Base-by-base conservation (phyloP, 2,113 vertebrate species). In the Actenoides hombroni region DNA sequence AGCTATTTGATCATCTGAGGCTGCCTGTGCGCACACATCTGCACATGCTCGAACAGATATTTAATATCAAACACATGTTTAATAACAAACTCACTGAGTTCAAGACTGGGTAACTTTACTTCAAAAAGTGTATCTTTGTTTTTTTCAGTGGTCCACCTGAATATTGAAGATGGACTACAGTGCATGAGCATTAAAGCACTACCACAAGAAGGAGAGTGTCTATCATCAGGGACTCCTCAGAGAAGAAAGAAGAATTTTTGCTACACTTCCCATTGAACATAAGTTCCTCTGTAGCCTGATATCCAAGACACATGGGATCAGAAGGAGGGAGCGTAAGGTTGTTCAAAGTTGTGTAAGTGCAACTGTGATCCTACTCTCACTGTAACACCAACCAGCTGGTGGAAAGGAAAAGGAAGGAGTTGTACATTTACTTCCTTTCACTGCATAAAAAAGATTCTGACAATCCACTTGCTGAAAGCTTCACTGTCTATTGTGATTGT, bases 401-500 rank as follows among this genome's bases (percentile, higher is more conserved):
- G 12, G 5, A 75, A 59, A 69, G 24, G 28, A 74, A 51, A 48
- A 61, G 5, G 19, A 67, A 35, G 20, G 7, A 13, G 3, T 10
- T 57, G 3, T 26, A 26, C 16, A 19, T 3, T 53, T 53, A 48
- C 13, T 65, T 42, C 6, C 18, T 71, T 28, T 13, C 4, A 14
- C 11, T 40, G 3, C 26, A 44, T 46, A 26, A 57, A 78, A 67
- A 37, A 39, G 9, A 8, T 35, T 60, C 28, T n/a, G 29, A 14
- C 4, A n/a, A 20, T 29, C 9, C 9, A 19, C 35, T 46, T 67
- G 8, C n/a, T 90, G 23, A 88, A 89, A 75, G 49, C 33, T 51
- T 53, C 20, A 51, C 1, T 0, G 16, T 44, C 10, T 39, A 5
- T 33, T 42, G 20, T 0, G 1, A 69, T 74, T 33, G 10, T 0